These are phyloP conservation scores for Zootermopsis nevadensis DNA, from an alignment of 2,888 invertebrate genomes.

Conservation along the genomic window DNA sequence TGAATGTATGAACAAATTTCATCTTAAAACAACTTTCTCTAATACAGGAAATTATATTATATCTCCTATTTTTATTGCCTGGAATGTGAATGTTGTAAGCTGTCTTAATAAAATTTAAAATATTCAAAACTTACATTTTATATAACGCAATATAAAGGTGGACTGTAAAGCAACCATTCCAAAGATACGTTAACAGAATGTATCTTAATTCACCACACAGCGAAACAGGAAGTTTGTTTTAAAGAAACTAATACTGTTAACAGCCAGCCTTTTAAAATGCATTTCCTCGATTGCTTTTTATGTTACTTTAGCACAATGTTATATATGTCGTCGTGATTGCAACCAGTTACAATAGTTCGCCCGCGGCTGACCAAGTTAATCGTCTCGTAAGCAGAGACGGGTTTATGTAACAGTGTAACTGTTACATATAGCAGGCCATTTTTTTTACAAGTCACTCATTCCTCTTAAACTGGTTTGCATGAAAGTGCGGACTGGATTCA, in stretches of 20 bases:
- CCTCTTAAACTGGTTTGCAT: not conserved
- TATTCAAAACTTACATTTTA: not conserved
- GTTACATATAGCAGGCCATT: not conserved
- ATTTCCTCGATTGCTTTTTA: not conserved
- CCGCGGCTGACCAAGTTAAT: not conserved
- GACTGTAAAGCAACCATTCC: too few species aligned
- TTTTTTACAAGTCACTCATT: not conserved
- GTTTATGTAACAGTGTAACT: not conserved
- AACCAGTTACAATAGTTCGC: not conserved
- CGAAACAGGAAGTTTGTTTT: too few species aligned
- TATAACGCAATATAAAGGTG: too few species aligned
- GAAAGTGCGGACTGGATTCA: too few species aligned
- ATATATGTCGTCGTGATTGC: not conserved
- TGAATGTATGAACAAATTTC: conserved; percentile 1
- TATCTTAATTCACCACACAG: too few species aligned
- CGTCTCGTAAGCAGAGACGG: not conserved
- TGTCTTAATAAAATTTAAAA: not conserved
- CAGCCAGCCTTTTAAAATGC: not conserved
- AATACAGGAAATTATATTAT: conserved; percentile 15
- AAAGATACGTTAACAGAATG: too few species aligned
- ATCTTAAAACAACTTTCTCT: conserved; percentile 18
- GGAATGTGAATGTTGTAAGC: conserved; percentile 21
- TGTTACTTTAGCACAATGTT: not conserved
- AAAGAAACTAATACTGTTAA: not conserved
- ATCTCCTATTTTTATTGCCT: conserved; percentile 20